Conservation (phyloP, 2,888 invertebrate genomes). For the Rotaria socialis region DNA sequence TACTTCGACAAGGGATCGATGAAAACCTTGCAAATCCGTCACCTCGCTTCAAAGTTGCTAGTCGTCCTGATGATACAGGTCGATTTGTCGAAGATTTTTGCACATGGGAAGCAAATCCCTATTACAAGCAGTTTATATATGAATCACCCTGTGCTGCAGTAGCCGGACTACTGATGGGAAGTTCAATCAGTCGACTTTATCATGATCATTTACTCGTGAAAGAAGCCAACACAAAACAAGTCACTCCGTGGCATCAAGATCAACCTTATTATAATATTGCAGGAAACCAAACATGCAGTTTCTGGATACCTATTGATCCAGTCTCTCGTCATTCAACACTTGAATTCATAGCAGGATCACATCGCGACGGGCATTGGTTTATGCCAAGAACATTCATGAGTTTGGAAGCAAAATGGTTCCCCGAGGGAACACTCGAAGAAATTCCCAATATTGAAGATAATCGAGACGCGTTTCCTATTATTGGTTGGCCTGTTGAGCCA, state of each 20-base stretch:
- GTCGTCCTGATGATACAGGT: slow-evolving; percentile 48
- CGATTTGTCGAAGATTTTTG: slow-evolving; percentile 54
- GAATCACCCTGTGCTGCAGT: slow-evolving; percentile 52
- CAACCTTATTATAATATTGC: neutral
- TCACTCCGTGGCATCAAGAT: slow-evolving; percentile 32
- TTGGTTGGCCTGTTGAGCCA: slow-evolving; percentile 46
- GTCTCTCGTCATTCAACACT: neutral
- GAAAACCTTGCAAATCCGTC: neutral
- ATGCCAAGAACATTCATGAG: slow-evolving; percentile 28
- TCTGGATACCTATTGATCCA: slow-evolving; percentile 25
- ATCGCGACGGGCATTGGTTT: neutral
- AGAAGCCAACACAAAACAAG: slow-evolving; percentile 30
- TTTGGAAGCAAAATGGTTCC: slow-evolving; percentile 22
- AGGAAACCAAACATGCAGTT: slow-evolving; percentile 49
- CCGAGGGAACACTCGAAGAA: slow-evolving; percentile 46
- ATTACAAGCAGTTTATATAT: slow-evolving; percentile 51
- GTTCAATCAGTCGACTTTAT: slow-evolving; percentile 47
- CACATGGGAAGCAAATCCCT: slow-evolving; percentile 53
- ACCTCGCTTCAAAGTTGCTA: neutral
- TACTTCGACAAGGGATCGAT: neutral
- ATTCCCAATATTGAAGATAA: slow-evolving; percentile 49
- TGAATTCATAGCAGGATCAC: slow-evolving; percentile 3
- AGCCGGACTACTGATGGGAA: slow-evolving; percentile 50
- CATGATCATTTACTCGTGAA: slow-evolving; percentile 15
- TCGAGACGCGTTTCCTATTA: slow-evolving; percentile 36